These are phyloP conservation scores for Cephonodes hylas DNA, from an alignment of 2,888 invertebrate species.

Conservation along the genomic window DNA sequence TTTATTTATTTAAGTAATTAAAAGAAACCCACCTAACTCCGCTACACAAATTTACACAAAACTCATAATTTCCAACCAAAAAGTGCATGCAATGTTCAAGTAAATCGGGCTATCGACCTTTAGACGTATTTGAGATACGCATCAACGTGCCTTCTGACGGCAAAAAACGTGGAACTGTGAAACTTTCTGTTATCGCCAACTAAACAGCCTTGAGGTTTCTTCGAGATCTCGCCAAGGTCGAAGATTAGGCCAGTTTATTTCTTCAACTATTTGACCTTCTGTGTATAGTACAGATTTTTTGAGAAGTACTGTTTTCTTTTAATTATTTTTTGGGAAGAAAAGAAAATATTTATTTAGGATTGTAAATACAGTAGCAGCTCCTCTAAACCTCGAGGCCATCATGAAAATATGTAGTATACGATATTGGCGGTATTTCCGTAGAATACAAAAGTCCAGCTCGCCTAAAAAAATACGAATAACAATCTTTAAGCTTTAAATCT, in stretches of 20 bases:
- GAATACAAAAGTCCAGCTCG: too few species aligned
- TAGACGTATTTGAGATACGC: background rate
- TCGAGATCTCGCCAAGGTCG: background rate
- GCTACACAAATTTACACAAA: background rate
- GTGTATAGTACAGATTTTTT: too few species aligned
- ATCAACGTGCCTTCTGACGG: background rate
- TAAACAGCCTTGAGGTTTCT: background rate
- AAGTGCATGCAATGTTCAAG: background rate
- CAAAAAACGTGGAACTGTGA: constrained; percentile 6
- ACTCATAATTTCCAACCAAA: background rate
- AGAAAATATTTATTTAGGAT: too few species aligned
- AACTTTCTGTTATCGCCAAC: background rate
- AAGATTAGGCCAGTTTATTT: background rate
- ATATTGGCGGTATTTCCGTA: too few species aligned
- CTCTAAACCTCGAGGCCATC: too few species aligned
- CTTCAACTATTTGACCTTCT: background rate
- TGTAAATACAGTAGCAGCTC: too few species aligned
- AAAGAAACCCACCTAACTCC: background rate
- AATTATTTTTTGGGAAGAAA: too few species aligned
- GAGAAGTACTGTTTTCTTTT: too few species aligned
- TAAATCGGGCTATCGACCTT: background rate
- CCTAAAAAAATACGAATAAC: too few species aligned
- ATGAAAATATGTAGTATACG: too few species aligned
- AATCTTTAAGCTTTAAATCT: too few species aligned
- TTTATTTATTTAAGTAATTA: too few species aligned